phyloP scores from a whole-genome alignment of 2,113 vertebrate species.

The Sceloporus tristichus region DNA sequence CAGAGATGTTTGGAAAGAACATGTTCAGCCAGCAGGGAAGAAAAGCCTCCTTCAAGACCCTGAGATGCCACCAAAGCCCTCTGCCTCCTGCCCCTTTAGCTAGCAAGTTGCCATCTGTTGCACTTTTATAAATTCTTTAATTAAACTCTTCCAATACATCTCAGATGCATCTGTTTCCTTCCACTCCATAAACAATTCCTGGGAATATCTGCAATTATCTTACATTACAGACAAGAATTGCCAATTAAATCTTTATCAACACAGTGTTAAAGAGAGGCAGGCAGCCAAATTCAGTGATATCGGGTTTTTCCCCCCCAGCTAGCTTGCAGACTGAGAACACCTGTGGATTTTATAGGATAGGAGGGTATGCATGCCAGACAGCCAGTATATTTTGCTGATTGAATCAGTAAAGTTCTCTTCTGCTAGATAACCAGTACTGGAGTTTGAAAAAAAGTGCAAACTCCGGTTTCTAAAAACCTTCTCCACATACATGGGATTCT shows the following conservation, averaged over 20 bases:
- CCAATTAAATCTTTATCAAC: slow-evolving; percentile 70
- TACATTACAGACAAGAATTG: slow-evolving; percentile 68
- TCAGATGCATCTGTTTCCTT: slow-evolving; percentile 56
- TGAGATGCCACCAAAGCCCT: slow-evolving; percentile 7
- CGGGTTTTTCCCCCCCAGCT: slow-evolving; percentile 43
- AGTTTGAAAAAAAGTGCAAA: neutral
- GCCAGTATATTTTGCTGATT: neutral
- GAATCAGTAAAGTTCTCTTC: neutral
- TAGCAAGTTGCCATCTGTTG: slow-evolving; percentile 58
- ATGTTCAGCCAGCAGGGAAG: slow-evolving; percentile 2
- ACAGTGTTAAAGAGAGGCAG: slow-evolving; percentile 57
- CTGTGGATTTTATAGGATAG: slow-evolving; percentile 34
- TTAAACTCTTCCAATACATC: slow-evolving; percentile 59
- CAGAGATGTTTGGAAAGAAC: neutral
- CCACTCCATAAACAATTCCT: slow-evolving; percentile 53
- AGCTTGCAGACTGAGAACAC: slow-evolving; percentile 39
- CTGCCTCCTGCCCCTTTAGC: neutral
- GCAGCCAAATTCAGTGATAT: slow-evolving; percentile 50
- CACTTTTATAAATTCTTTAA: slow-evolving; percentile 50
- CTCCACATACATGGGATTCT: neutral
- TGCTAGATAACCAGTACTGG: neutral
- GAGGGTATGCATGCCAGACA: neutral
- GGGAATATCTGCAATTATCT: slow-evolving; percentile 67
- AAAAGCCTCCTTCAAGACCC: neutral
- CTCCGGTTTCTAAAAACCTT: neutral